These are phyloP conservation scores for Miniopterus natalensis DNA, from an alignment of 2,113 vertebrate genomes.

Conservation along the genomic window DNA sequence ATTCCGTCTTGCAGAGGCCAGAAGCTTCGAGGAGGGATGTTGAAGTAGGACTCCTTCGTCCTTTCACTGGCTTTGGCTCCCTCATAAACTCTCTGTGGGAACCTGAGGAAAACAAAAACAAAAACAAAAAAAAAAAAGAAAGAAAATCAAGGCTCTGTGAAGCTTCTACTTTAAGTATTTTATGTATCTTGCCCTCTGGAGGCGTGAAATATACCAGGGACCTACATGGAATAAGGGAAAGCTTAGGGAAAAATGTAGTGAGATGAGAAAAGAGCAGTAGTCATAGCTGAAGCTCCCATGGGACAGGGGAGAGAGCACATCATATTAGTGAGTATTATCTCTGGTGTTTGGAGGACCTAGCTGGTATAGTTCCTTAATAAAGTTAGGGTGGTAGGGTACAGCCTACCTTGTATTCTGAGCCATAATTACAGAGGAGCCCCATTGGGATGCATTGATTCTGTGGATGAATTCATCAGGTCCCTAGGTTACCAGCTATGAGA, in stretches of 20 bases:
- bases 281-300: not conserved
- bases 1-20: not conserved
- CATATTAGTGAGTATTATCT: not conserved
- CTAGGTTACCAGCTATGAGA: not conserved
- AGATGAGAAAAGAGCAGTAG: not conserved
- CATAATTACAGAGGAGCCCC: not conserved
- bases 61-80: slow-evolving; percentile 58
- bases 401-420: not conserved
- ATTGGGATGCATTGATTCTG: not conserved
- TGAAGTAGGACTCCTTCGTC: slow-evolving; percentile 52
- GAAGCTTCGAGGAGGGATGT: not conserved
- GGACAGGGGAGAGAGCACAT: not conserved
- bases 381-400: not conserved
- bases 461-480: not conserved
- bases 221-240: not conserved
- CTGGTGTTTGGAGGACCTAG: not conserved
- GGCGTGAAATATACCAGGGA: not conserved
- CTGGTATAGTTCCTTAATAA: not conserved
- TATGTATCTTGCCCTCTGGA: not conserved
- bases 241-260: not conserved
- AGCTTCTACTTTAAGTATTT: not conserved
- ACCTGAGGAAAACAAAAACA: not conserved
- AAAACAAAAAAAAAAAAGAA: too few species aligned
- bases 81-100: slow-evolving; percentile 81
- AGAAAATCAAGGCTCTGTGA: slow-evolving; percentile 11